These are phyloP conservation scores for Ectemnius cavifrons DNA, from an alignment of 2,888 invertebrate genomes.

Conservation along the genomic window DNA sequence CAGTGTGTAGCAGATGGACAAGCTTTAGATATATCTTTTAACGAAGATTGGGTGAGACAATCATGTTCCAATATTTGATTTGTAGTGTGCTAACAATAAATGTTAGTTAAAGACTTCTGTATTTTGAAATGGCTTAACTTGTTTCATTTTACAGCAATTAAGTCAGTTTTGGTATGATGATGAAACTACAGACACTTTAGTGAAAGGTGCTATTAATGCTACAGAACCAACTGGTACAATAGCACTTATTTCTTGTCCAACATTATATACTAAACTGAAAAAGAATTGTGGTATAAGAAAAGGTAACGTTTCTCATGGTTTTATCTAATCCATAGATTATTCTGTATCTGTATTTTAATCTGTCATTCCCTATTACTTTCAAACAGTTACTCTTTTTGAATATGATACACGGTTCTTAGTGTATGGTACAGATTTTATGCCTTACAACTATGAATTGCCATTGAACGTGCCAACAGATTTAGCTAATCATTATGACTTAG, in stretches of 20 bases:
- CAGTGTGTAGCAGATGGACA: slow-evolving; percentile 68
- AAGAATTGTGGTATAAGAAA: slow-evolving; percentile 78
- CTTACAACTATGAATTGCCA: slow-evolving; percentile 93
- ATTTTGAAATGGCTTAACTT: slow-evolving; percentile 4
- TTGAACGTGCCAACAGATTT: slow-evolving; percentile 83
- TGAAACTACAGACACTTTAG: slow-evolving; percentile 86
- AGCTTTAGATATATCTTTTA: slow-evolving; percentile 81
- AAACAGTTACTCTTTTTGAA: slow-evolving; percentile 88
- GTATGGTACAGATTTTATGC: slow-evolving; percentile 88
- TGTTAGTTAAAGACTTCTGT: neutral
- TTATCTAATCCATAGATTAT: neutral
- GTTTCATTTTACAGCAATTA: slow-evolving; percentile 85
- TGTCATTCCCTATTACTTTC: slow-evolving; percentile 55
- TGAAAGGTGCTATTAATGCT: slow-evolving; percentile 82
- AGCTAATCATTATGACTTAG: slow-evolving; percentile 85
- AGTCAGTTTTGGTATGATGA: slow-evolving; percentile 99
- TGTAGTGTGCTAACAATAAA: no score
- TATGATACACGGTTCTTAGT: slow-evolving; percentile 90
- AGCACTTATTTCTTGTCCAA: slow-evolving; percentile 93
- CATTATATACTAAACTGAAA: slow-evolving; percentile 86
- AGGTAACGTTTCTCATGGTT: slow-evolving; percentile 73
- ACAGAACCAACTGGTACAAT: slow-evolving; percentile 82
- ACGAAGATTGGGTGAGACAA: slow-evolving; percentile 89
- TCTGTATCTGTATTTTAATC: slow-evolving; percentile 10
- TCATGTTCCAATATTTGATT: no score